A percentile compares a stretch with the other conserved stretches of the same genome.
Conservation (phyloP, 1,140 invertebrate genomes). For the Leptonema lineaticorne region DNA sequence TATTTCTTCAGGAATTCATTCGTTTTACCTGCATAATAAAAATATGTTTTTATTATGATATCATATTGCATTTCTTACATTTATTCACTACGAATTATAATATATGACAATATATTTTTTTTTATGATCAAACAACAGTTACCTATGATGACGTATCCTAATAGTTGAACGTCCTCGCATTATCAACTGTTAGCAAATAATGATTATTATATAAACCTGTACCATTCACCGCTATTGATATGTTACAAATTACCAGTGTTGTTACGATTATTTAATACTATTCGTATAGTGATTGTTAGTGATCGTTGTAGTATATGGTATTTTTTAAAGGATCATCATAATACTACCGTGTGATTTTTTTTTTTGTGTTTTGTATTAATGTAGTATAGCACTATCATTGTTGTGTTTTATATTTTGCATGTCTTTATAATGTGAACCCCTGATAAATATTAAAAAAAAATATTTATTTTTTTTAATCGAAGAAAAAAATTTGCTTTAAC, state of each 20-base stretch:
- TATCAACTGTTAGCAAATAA: not conserved
- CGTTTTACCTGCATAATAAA: too few species aligned
- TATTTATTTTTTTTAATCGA: not conserved
- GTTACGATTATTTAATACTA: not conserved
- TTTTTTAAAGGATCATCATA: too few species aligned
- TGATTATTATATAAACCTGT: not conserved
- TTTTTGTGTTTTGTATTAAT: not conserved
- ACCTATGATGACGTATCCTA: not conserved
- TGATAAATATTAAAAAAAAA: not conserved
- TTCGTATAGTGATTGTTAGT: too few species aligned
- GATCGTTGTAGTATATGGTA: too few species aligned
- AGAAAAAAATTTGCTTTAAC: not conserved
- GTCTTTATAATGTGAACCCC: not conserved
- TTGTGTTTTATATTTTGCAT: not conserved
- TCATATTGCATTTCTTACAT: too few species aligned
- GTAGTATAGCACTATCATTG: not conserved
- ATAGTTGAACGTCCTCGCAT: constrained; percentile 2
- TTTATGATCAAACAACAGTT: not conserved
- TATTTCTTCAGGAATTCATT: too few species aligned
- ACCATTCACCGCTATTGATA: not conserved
- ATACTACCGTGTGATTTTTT: not conserved
- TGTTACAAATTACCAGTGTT: not conserved
- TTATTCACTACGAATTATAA: not conserved
- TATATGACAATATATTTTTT: not conserved
- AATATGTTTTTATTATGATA: too few species aligned